Evolutionary conservation across 2,888 invertebrate species (phyloP).

Genomic region (Noctua pronuba): DNA sequence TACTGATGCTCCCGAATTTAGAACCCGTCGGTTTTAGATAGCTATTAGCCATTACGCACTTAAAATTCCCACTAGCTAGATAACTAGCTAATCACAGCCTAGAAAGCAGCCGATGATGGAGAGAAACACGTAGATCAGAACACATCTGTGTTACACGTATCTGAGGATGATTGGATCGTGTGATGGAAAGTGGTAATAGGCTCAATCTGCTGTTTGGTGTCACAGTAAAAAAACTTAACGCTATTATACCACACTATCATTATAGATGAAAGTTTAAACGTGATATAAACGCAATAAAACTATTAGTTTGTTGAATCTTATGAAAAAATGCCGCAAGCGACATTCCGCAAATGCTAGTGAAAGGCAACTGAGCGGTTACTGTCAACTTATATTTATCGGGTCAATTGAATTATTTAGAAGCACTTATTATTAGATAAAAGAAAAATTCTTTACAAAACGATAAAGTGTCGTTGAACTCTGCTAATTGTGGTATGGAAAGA

Average conservation of each 20-base stretch:
- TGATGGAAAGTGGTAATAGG: constrained; percentile 48
- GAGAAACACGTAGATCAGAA: constrained; percentile 45
- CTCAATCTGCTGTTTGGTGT: constrained; percentile 38
- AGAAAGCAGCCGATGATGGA: constrained; percentile 49
- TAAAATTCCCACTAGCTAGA: constrained; percentile 21
- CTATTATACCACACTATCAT: constrained; percentile 32
- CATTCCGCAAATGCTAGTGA: constrained; percentile 69
- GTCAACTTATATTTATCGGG: constrained; percentile 48
- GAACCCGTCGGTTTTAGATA: constrained; percentile 74
- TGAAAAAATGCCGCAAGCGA: constrained; percentile 62
- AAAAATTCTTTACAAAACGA: constrained; percentile 38
- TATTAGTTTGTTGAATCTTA: constrained; percentile 50
- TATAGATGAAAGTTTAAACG: constrained; percentile 57
- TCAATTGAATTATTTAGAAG: constrained; percentile 39
- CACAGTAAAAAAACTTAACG: constrained; percentile 27
- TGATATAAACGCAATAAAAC: constrained; percentile 29
- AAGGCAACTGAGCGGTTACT: constrained; percentile 60
- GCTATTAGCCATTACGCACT: constrained; percentile 66
- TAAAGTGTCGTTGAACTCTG: constrained; percentile 61
- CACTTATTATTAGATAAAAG: constrained; percentile 23
- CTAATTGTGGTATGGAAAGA: constrained; percentile 51
- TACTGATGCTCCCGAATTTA: constrained; percentile 74
- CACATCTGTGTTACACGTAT: constrained; percentile 37
- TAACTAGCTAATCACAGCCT: constrained; percentile 34
- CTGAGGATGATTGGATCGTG: constrained; percentile 34